Conservation (phyloP, 2,113 vertebrate genomes). For the Tupaia chinensis region DNA sequence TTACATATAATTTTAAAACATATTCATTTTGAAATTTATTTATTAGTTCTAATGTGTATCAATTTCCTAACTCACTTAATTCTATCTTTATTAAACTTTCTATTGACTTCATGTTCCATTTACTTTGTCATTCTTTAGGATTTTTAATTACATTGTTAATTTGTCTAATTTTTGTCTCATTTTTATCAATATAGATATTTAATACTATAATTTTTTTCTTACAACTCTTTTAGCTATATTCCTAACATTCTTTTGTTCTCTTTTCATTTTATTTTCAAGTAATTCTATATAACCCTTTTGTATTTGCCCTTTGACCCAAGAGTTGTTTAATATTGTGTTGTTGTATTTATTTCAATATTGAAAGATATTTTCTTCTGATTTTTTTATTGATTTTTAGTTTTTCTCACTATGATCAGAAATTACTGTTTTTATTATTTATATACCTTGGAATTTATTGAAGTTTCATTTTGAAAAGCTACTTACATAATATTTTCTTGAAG, state of each 20-base stretch:
- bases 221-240: background rate
- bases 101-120: background rate
- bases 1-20: background rate
- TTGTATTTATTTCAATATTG: conserved; percentile 4
- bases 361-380: background rate
- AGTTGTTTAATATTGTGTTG: background rate
- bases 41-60: background rate
- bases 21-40: background rate
- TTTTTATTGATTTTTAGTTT: background rate
- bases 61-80: background rate
- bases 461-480: background rate
- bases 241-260: background rate
- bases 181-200: background rate
- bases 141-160: background rate
- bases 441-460: background rate
- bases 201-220: background rate
- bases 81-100: conserved; percentile 36
- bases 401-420: background rate
- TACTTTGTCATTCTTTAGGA: background rate
- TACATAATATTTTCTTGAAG: background rate
- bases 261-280: background rate
- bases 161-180: background rate
- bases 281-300: background rate
- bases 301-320: background rate
- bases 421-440: background rate